phyloP scores from a whole-genome alignment of 2,888 invertebrate genomes.

The Heteropelma amictum region DNA sequence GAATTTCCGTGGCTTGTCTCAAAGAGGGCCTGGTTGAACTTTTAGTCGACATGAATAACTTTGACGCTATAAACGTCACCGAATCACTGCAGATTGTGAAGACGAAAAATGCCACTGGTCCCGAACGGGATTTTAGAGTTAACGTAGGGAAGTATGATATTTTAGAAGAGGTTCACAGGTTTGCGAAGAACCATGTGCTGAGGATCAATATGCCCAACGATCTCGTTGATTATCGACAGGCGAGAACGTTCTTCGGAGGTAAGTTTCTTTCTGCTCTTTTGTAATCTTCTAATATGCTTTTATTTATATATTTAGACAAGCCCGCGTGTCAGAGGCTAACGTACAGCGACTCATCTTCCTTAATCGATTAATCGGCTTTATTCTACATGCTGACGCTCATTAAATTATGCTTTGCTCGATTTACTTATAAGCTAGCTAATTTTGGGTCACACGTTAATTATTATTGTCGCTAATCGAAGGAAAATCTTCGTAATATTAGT shows the following conservation, averaged over 20 bases:
- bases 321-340: slow-evolving; percentile 20
- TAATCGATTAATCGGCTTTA: slow-evolving; percentile 13
- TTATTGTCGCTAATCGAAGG: neutral
- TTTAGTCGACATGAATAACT: slow-evolving; percentile 80
- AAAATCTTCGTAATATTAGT: neutral
- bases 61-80: slow-evolving; percentile 80
- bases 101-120: slow-evolving; percentile 47
- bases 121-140: neutral
- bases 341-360: neutral
- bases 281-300: neutral
- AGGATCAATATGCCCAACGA: slow-evolving; percentile 83
- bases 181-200: slow-evolving; percentile 81
- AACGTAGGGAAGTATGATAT: slow-evolving; percentile 73
- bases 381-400: slow-evolving; percentile 4
- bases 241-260: slow-evolving; percentile 75
- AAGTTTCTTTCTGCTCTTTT: slow-evolving; percentile 59
- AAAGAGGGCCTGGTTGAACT: slow-evolving; percentile 78
- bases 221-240: slow-evolving; percentile 65
- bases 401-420: neutral
- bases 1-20: slow-evolving; percentile 63
- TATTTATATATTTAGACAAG: neutral
- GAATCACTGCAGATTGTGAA: slow-evolving; percentile 80
- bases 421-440: neutral
- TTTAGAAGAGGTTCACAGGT: slow-evolving; percentile 81
- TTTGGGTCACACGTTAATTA: neutral